Evolutionary conservation across 1,140 invertebrate species (phyloP).

Genomic region (Bombus waltoni): DNA sequence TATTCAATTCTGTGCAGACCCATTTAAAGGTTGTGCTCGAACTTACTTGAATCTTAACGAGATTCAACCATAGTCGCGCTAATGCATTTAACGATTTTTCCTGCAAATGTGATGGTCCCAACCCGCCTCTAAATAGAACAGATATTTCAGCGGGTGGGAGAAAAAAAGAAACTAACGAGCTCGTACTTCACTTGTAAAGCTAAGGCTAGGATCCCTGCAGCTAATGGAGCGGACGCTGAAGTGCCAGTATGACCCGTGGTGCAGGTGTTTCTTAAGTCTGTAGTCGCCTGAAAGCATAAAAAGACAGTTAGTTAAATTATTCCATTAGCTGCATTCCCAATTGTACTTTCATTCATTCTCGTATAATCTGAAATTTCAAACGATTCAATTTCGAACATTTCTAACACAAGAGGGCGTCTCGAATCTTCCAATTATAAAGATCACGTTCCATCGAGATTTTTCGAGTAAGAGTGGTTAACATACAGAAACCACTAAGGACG

Average conservation of each 20-base stretch:
- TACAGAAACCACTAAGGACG: too few species aligned
- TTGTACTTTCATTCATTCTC: background rate
- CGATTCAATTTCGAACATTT: background rate
- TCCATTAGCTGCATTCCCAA: background rate
- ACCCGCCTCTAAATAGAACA: background rate
- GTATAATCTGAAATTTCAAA: background rate
- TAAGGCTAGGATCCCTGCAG: slow-evolving; percentile 93
- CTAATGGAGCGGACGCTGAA: slow-evolving; percentile 93
- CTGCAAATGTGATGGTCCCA: background rate
- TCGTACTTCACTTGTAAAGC: slow-evolving; percentile 92
- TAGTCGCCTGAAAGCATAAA: slow-evolving; percentile 85
- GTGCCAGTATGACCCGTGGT: slow-evolving; percentile 92
- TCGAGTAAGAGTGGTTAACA: too few species aligned
- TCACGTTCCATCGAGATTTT: too few species aligned
- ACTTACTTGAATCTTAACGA: background rate
- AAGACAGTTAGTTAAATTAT: slow-evolving; percentile 48
- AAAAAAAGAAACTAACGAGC: background rate
- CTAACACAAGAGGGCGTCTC: background rate
- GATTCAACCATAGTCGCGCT: background rate
- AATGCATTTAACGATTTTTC: background rate
- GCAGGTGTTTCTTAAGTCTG: slow-evolving; percentile 90
- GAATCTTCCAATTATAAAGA: background rate
- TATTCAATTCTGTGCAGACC: background rate
- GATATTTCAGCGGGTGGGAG: background rate
- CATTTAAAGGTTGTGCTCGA: background rate